A percentile compares a stretch with the other conserved stretches of the same genome.
Conservation (phyloP, 2,113 vertebrate species). For the Triplophysa rosa region DNA sequence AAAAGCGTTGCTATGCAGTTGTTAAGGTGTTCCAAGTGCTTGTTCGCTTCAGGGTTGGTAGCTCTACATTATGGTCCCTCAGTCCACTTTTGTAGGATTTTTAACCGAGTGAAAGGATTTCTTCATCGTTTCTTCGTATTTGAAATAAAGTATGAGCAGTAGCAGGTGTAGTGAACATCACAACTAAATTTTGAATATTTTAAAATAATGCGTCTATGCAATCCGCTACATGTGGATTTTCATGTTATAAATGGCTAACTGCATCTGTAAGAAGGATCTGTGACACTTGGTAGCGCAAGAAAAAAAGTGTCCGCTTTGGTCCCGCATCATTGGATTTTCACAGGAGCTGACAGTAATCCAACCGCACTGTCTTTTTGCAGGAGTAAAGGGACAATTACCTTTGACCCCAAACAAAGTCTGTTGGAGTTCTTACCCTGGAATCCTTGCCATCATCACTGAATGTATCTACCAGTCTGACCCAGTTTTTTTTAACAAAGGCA, state of each 20-base stretch:
- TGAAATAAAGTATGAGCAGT: background rate
- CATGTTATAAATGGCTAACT: background rate
- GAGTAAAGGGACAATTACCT: conserved; percentile 41
- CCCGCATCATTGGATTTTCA: conserved; percentile 23
- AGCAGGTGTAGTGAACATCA: background rate
- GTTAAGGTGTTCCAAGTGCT: background rate
- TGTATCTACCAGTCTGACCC: conserved; percentile 46
- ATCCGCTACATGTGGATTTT: background rate
- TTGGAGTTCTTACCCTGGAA: conserved; percentile 33
- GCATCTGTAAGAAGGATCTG: background rate
- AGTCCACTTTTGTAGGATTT: no score
- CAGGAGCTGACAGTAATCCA: conserved; percentile 57
- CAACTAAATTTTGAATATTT: no score
- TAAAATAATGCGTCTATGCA: background rate
- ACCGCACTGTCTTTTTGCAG: conserved; percentile 42
- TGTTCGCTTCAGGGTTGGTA: background rate
- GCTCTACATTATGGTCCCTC: no score
- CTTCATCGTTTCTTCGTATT: no score
- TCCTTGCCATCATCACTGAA: conserved; percentile 44
- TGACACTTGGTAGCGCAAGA: no score
- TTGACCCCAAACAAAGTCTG: conserved; percentile 24
- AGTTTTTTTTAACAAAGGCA: conserved; percentile 42
- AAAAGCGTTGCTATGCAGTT: no score
- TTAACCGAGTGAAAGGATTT: no score
- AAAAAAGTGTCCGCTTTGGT: background rate